Percentiles rank a stretch among this genome's conserved stretches.
phyloP scores from a whole-genome alignment of 1,140 invertebrate species.

The Portunus trituberculatus region DNA sequence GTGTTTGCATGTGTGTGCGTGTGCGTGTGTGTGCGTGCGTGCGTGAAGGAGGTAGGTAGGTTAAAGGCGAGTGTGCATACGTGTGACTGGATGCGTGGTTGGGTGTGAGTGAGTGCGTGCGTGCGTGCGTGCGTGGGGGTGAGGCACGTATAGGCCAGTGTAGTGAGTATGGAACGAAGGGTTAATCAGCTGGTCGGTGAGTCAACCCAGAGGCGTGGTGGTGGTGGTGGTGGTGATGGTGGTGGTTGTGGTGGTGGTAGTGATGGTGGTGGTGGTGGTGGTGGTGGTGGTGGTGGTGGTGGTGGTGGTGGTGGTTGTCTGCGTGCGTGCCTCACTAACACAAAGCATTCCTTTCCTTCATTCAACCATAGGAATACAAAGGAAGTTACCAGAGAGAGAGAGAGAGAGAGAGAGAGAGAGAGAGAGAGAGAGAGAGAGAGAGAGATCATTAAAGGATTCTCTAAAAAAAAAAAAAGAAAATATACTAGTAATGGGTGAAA shows the following conservation, averaged over 20 bases:
- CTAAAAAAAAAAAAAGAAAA: not conserved
- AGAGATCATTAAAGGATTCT: not conserved
- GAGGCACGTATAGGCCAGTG: not conserved
- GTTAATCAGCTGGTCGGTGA: not conserved
- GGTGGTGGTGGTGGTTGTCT: not conserved
- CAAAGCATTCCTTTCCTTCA: no score
- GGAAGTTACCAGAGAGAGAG: not conserved
- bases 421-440: no score
- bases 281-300: not conserved
- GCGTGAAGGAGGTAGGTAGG: not conserved
- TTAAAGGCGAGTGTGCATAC: not conserved
- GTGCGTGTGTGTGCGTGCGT: slow-evolving; percentile 44
- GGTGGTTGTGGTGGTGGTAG: not conserved
- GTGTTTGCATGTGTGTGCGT: slow-evolving; percentile 35
- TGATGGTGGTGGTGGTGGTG: not conserved
- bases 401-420: slow-evolving; percentile 42
- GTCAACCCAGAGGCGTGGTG: not conserved
- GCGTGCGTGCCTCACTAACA: no score
- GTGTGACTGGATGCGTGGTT: slow-evolving; percentile 3
- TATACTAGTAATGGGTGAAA: not conserved
- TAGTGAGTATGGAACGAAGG: not conserved
- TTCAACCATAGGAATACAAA: not conserved
- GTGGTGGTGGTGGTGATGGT: not conserved
- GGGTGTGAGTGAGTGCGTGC: no score
- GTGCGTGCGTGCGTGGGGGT: not conserved